Conservation (phyloP, 2,797 vertebrate species). For the Sebastolobus altivelis region DNA sequence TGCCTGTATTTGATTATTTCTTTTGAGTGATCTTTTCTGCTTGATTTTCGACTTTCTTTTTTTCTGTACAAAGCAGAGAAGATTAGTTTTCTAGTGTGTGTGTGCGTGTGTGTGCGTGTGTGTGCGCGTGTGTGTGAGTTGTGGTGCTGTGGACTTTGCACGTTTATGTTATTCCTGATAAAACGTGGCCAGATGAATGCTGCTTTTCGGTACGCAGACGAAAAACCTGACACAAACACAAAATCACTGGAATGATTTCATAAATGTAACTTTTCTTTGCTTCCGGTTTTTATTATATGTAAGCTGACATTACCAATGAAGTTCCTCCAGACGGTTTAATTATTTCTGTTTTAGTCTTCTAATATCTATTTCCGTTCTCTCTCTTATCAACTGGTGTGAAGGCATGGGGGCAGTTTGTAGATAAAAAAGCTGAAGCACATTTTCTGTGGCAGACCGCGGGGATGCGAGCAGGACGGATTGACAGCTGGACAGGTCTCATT, state of each 20-base stretch:
- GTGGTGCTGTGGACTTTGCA: slow-evolving; percentile 86
- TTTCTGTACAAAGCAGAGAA: slow-evolving; percentile 82
- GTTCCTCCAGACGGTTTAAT: slow-evolving; percentile 53
- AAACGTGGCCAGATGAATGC: slow-evolving; percentile 69
- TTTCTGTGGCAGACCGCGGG: slow-evolving; percentile 37
- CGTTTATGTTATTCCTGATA: slow-evolving; percentile 79
- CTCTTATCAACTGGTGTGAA: slow-evolving; percentile 50
- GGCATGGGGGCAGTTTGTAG: slow-evolving; percentile 56
- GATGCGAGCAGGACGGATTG: slow-evolving; percentile 43
- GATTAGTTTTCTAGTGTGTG: slow-evolving; percentile 83
- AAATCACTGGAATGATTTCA: slow-evolving; percentile 56
- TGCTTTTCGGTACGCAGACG: slow-evolving; percentile 66
- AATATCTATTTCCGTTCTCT: slow-evolving; percentile 53
- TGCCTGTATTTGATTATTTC: slow-evolving; percentile 78
- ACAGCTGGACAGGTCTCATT: slow-evolving; percentile 57
- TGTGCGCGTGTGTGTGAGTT: slow-evolving; percentile 61
- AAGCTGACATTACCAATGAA: slow-evolving; percentile 56
- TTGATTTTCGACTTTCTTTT: slow-evolving; percentile 72
- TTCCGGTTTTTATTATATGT: slow-evolving; percentile 61
- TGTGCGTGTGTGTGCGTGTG: slow-evolving; percentile 57
- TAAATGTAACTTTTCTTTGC: slow-evolving; percentile 46
- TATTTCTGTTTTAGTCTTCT: slow-evolving; percentile 62
- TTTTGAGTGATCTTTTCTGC: slow-evolving; percentile 78
- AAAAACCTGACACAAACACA: slow-evolving; percentile 56
- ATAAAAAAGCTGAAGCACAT: slow-evolving; percentile 65